A percentile compares a stretch with the other conserved stretches of the same genome.
Evolutionary conservation across 2,113 vertebrate species (phyloP).

Genomic region (Coryphaenoides rupestris): DNA sequence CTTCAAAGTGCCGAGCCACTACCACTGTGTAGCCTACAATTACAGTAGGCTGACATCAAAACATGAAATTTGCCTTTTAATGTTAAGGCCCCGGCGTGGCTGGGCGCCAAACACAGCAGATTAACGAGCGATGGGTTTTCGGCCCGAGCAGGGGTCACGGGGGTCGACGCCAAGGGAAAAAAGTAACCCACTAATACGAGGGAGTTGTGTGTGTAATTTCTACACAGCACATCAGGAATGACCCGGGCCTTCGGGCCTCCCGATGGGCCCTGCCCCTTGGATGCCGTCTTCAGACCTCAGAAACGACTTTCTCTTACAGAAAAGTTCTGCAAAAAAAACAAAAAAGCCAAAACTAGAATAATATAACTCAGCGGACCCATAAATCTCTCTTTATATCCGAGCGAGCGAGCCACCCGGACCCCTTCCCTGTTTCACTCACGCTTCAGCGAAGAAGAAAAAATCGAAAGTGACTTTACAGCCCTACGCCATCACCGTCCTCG

Average conservation of each 20-base stretch:
- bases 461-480: conserved; percentile 32
- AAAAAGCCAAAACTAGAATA: conserved; percentile 38
- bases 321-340: conserved; percentile 25
- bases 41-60: no score
- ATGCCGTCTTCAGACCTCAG: conserved; percentile 22
- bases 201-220: conserved; percentile 38
- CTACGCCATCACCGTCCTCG: conserved; percentile 34
- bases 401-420: conserved; percentile 29
- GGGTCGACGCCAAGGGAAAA: conserved; percentile 3
- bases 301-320: conserved; percentile 37
- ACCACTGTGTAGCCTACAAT: no score
- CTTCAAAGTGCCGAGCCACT: no score
- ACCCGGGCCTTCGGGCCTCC: conserved; percentile 19
- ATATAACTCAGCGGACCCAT: conserved; percentile 40
- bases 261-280: conserved; percentile 30
- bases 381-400: conserved; percentile 53
- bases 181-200: conserved; percentile 16
- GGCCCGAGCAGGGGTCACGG: neutral
- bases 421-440: conserved; percentile 27
- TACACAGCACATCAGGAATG: conserved; percentile 19
- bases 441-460: conserved; percentile 22
- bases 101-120: conserved; percentile 12
- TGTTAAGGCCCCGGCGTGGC: neutral
- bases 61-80: no score
- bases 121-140: neutral